phyloP scores from a whole-genome alignment of 2,888 invertebrate genomes.

The Ptychoptera albimana region DNA sequence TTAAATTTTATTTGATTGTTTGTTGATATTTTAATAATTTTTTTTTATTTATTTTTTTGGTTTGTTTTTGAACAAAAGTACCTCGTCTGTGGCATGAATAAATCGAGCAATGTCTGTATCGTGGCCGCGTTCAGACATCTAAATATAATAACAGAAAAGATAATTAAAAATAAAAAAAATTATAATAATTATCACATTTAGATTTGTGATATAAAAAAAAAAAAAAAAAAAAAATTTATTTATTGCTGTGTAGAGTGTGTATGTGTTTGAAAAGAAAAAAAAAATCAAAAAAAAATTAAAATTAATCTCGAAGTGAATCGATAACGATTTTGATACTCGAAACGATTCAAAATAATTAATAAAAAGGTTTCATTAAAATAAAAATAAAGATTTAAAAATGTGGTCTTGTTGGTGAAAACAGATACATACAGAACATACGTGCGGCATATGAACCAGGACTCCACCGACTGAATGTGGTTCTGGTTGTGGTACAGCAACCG shows the following conservation, averaged over 20 bases:
- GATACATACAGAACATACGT: conserved; percentile 53
- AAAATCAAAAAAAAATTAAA: conserved; percentile 15
- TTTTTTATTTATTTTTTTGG: background rate
- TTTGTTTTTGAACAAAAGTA: conserved; percentile 20
- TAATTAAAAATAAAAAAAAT: conserved; percentile 11
- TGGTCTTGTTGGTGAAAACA: background rate
- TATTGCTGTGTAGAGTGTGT: conserved; percentile 4
- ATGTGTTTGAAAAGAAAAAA: conserved; percentile 11
- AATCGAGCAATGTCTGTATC: conserved; percentile 30
- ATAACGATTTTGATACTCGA: conserved; percentile 1
- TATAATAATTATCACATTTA: conserved; percentile 2
- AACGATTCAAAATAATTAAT: conserved; percentile 5
- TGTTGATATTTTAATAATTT: background rate
- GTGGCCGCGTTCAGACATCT: conserved; percentile 30
- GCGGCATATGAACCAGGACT: conserved; percentile 82
- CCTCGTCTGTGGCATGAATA: conserved; percentile 35
- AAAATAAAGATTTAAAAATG: conserved; percentile 5
- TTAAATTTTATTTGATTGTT: no score
- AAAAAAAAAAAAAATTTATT: conserved; percentile 12
- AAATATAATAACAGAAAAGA: conserved; percentile 22
- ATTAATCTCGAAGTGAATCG: conserved; percentile 6
- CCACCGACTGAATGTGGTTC: conserved; percentile 69
- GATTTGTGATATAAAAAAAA: conserved; percentile 15
- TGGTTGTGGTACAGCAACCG: conserved; percentile 39
- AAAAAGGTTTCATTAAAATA: conserved; percentile 13